These are phyloP conservation scores for Ganaspis brasiliensis DNA, from an alignment of 2,888 invertebrate species.

Conservation along the genomic window DNA sequence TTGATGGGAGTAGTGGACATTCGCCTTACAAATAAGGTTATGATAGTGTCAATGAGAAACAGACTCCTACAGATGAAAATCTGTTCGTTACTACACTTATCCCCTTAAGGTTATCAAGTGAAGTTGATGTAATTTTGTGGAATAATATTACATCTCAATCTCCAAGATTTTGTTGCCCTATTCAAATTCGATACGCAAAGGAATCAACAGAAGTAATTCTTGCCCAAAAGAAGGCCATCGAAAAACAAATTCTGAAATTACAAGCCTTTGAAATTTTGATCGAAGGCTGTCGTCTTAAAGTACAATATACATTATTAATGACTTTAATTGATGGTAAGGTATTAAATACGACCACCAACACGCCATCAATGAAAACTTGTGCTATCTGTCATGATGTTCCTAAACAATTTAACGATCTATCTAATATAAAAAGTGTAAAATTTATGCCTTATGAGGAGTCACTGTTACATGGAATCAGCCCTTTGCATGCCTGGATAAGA, in stretches of 20 bases:
- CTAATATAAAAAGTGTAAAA: conserved; percentile 11
- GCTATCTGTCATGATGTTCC: conserved; percentile 12
- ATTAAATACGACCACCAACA: conserved; percentile 42
- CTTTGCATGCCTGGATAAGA: conserved; percentile 45
- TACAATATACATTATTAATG: conserved; percentile 40
- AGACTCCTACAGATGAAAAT: conserved; percentile 35
- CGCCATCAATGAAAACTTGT: not conserved
- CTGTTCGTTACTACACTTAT: conserved; percentile 46
- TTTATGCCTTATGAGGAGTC: conserved; percentile 33
- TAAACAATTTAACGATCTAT: conserved; percentile 44
- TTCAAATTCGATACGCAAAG: conserved; percentile 38
- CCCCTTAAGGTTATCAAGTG: conserved; percentile 37
- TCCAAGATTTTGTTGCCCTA: conserved; percentile 48
- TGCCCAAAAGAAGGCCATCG: conserved; percentile 37
- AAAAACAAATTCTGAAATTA: conserved; percentile 43
- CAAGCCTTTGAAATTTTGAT: conserved; percentile 9
- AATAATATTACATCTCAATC: conserved; percentile 46
- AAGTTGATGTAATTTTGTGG: conserved; percentile 46
- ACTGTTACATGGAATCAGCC: conserved; percentile 46
- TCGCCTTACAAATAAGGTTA: conserved; percentile 47
- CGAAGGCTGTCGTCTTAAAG: not conserved
- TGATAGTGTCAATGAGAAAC: conserved; percentile 13
- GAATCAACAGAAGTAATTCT: conserved; percentile 45
- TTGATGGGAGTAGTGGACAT: conserved; percentile 35
- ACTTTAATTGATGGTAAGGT: conserved; percentile 48